phyloP scores from a whole-genome alignment of 2,888 invertebrate genomes.

The Sminthurides aquaticus region DNA sequence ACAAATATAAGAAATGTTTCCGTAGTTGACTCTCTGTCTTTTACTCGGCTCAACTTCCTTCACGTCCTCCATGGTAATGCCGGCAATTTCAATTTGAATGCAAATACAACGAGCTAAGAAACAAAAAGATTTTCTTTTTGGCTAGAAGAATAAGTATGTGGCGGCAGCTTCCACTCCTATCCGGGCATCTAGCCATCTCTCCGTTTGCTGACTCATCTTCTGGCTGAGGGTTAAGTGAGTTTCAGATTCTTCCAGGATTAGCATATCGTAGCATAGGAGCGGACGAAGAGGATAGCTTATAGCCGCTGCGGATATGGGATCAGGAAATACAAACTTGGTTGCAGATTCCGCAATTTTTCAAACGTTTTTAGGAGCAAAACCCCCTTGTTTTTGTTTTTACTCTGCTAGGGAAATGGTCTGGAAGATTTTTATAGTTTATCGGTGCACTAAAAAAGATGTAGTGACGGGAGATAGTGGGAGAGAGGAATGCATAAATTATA shows the following conservation, averaged over 20 bases:
- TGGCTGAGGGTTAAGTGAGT: too few relatives aligned
- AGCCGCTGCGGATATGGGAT: neutral
- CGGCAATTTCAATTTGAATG: slow-evolving; percentile 31
- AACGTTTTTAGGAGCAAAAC: neutral
- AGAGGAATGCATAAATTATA: neutral
- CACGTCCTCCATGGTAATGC: slow-evolving; percentile 17
- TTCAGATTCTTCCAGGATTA: too few relatives aligned
- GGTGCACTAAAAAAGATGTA: neutral
- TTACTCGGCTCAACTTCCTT: too few relatives aligned
- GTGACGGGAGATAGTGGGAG: neutral
- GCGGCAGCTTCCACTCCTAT: too few relatives aligned
- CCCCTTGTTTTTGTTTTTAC: neutral
- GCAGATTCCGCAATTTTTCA: neutral
- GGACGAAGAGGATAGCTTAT: neutral
- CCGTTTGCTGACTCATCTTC: too few relatives aligned
- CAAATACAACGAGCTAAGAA: slow-evolving; percentile 13
- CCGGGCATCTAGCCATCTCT: too few relatives aligned
- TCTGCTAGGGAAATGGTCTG: neutral
- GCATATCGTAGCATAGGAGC: neutral
- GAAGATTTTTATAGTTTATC: neutral
- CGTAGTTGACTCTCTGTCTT: too few relatives aligned
- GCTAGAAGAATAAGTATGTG: too few relatives aligned
- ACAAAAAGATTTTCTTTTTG: neutral
- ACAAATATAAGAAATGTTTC: too few relatives aligned
- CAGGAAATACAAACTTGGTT: neutral